Evolutionary conservation across 2,888 invertebrate species (phyloP), one percentile per base, ranked within the genome.

Genomic region (Pachycephus smyrnensis): DNA sequence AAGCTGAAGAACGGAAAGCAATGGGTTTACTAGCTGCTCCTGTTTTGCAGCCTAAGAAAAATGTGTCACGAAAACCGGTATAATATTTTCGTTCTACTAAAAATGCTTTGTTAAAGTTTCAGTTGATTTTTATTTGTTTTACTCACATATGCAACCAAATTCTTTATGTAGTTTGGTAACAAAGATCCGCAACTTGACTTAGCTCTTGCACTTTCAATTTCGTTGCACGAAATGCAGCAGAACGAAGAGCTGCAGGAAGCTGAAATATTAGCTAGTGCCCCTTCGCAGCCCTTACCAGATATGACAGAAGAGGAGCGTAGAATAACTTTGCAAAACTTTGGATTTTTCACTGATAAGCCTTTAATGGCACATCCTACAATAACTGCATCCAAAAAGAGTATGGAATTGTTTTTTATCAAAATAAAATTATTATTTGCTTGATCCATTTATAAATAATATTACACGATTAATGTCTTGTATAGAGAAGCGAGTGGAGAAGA

Each of bases 191-290:
- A 92, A 82, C 81, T 92, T 15, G 89, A 92, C 77, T 85, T 92
- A 75, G 92, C 91, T 23, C 80, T 92, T 73, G 93, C 92, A 11
- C 85, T 92, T 77, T 93, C 93, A 23, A 89, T 88, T 80, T 93
- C 93, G 2, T 87, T 92, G 35, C 89, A 91, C 71, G 91, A 92
- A 83, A 89, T 88, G 36, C 86, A 92, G 75, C 84, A 90, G 82
- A 84, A 85, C 23, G 85, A 89, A 35, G 84, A 88, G 78, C 77
- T 89, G 32, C 87, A 90, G 79, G 89, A 91, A 79, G 89, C 88
- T 71, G 84, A 88, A 33, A 82, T 87, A 32, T 78, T 91, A 75
- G 84, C 89, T n/a, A 87, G 84, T 79, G 89, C 86, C 76, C 73
- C 77, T 78, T 81, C 68, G 9, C 73, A 75, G 23, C 82, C 75